These are phyloP conservation scores for Meriones psammophilus DNA, from an alignment of 2,797 vertebrate species.

Conservation along the genomic window DNA sequence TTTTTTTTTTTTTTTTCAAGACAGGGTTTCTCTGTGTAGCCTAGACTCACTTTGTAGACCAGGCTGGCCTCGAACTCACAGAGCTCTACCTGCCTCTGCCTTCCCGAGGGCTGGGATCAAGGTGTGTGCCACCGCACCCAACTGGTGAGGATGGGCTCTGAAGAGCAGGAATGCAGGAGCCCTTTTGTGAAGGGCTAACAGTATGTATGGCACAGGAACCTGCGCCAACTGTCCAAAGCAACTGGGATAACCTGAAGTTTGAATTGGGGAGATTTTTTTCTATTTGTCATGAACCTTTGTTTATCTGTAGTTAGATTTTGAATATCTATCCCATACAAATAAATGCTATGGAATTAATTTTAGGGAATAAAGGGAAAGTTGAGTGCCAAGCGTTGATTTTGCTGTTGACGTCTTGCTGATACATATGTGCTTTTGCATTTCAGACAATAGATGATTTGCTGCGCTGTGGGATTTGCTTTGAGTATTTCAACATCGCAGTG, in stretches of 20 bases:
- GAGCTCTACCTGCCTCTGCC: too few relatives aligned
- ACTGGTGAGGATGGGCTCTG: neutral
- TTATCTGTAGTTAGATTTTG: constrained; percentile 53
- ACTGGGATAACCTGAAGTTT: neutral
- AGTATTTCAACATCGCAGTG: constrained; percentile 94
- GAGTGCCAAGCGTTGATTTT: neutral
- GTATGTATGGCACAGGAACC: neutral
- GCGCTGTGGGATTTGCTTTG: constrained; percentile 96
- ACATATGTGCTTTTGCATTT: constrained; percentile 63
- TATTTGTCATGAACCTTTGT: neutral
- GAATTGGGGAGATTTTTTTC: neutral
- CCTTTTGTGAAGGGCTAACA: neutral
- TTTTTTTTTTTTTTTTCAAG: too few relatives aligned
- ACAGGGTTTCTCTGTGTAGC: too few relatives aligned
- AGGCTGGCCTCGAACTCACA: too few relatives aligned
- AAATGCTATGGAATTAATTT: constrained; percentile 1
- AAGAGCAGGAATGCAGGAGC: neutral
- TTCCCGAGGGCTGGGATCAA: too few relatives aligned
- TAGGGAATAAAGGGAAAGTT: neutral
- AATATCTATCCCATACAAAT: neutral
- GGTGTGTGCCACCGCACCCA: neutral
- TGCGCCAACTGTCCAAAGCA: neutral
- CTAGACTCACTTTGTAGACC: too few relatives aligned
- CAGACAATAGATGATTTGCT: constrained; percentile 93
- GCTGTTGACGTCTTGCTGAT: constrained; percentile 42